Evolutionary conservation across 2,113 vertebrate species (phyloP).

Genomic region (Paramisgurnus dabryanus): DNA sequence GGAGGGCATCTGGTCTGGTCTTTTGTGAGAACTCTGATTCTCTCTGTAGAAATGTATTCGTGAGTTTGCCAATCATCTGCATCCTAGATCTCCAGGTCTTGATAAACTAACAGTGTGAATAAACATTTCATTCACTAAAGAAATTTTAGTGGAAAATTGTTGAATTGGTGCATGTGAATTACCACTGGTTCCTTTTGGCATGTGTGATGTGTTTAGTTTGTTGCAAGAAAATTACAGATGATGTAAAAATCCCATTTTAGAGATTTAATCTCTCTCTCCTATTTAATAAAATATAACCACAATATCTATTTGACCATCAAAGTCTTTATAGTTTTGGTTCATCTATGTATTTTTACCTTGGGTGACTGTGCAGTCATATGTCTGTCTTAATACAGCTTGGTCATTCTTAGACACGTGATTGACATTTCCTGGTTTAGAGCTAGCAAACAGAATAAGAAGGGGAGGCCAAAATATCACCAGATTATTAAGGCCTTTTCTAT

Average conservation of each 20-base stretch:
- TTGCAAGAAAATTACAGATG: too few species aligned
- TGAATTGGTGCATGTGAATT: conserved; percentile 11
- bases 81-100: conserved; percentile 61
- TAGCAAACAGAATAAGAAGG: neutral
- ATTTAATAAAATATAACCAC: neutral
- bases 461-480: neutral
- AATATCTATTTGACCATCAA: neutral
- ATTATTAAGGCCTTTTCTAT: neutral
- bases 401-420: neutral
- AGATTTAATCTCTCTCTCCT: neutral
- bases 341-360: neutral
- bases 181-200: neutral
- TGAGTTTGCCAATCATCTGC: conserved; percentile 82
- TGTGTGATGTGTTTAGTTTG: neutral
- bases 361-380: neutral
- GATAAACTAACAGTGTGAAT: conserved; percentile 52
- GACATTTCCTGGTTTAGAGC: too few species aligned
- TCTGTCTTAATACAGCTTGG: neutral
- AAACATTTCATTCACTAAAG: neutral
- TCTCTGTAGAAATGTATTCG: conserved; percentile 88
- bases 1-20: conserved; percentile 93
- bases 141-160: neutral
- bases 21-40: conserved; percentile 92
- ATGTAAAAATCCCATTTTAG: neutral
- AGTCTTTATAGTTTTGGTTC: neutral